phyloP scores from a whole-genome alignment of 2,888 invertebrate genomes.

The Chaitophorus viminalis region DNA sequence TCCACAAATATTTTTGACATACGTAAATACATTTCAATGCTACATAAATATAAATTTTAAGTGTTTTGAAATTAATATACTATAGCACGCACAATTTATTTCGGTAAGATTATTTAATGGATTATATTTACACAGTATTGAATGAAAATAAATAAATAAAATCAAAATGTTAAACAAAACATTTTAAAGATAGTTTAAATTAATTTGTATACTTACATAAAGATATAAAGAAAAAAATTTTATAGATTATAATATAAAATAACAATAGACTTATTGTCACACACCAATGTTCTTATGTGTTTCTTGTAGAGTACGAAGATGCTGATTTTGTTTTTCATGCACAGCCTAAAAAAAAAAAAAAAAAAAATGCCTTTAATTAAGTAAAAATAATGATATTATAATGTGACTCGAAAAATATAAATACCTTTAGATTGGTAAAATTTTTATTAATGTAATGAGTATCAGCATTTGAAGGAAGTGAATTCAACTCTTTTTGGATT shows the following conservation, averaged over 20 bases:
- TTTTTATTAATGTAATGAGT: slow-evolving; percentile 63
- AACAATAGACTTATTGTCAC: slow-evolving; percentile 18
- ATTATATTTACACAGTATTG: background rate
- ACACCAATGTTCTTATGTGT: slow-evolving; percentile 65
- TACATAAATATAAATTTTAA: no score
- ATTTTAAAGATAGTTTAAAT: background rate
- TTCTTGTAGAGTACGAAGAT: slow-evolving; percentile 67
- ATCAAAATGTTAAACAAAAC: no score
- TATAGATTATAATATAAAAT: background rate
- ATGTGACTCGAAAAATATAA: background rate
- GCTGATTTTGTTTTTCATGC: slow-evolving; percentile 67
- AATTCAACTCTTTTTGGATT: slow-evolving; percentile 66
- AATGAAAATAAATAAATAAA: no score
- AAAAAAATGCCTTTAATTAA: background rate
- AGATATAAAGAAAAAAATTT: background rate
- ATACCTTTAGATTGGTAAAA: slow-evolving; percentile 66
- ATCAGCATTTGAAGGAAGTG: slow-evolving; percentile 64
- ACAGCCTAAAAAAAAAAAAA: slow-evolving; percentile 66
- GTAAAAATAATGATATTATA: no score
- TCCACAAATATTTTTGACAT: no score
- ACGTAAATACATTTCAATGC: no score
- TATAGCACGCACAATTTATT: background rate
- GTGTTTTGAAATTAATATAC: background rate
- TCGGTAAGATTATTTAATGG: background rate
- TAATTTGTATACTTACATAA: slow-evolving; percentile 19